Conservation (phyloP, 2,888 invertebrate species). For the Drosophila maculinotata region DNA sequence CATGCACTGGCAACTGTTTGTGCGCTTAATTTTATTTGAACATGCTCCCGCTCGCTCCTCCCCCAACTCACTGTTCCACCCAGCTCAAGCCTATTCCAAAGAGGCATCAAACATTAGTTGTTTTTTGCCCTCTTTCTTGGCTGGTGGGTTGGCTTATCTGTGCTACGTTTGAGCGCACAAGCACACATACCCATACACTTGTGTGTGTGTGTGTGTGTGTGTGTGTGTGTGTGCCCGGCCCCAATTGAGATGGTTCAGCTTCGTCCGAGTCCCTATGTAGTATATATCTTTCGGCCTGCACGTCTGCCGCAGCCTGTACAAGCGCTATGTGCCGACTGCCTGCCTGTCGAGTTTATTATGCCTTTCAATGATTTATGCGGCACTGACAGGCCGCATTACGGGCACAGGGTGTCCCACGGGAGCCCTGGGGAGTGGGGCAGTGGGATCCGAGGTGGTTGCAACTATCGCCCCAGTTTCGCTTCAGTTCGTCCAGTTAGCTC, state of each 20-base stretch:
- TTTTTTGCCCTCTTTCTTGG: constrained; percentile 68
- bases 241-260: constrained; percentile 44
- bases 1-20: constrained; percentile 63
- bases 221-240: constrained; percentile 34
- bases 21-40: constrained; percentile 72
- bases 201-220: background rate
- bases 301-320: constrained; percentile 26
- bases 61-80: background rate
- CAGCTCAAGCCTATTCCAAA: background rate
- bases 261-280: constrained; percentile 6
- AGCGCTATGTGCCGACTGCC: constrained; percentile 29
- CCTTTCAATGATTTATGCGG: constrained; percentile 62
- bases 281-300: constrained; percentile 26
- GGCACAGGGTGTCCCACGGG: constrained; percentile 26
- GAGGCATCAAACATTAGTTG: constrained; percentile 56
- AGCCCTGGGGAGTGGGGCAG: constrained; percentile 9
- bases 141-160: constrained; percentile 53
- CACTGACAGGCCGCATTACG: constrained; percentile 57
- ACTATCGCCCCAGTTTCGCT: constrained; percentile 38
- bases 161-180: constrained; percentile 47
- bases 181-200: constrained; percentile 18
- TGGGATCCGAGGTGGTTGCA: constrained; percentile 6
- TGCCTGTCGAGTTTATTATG: constrained; percentile 64
- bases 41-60: constrained; percentile 29
- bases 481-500: constrained; percentile 30